Evolutionary conservation across 2,797 vertebrate species (phyloP), one percentile per base, ranked within the genome.

Genomic region (Glossophaga mutica): DNA sequence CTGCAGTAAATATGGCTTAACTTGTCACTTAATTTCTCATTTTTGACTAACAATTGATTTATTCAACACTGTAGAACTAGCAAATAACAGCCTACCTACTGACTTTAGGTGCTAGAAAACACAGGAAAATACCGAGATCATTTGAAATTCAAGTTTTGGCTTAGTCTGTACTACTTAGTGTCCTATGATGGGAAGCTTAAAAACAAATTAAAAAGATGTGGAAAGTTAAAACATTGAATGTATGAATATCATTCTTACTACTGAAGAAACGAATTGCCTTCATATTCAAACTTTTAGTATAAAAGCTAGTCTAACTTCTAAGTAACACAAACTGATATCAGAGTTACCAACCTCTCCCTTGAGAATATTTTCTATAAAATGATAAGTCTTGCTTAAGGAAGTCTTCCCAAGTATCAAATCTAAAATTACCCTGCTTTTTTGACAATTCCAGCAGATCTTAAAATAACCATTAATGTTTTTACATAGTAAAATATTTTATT

Each of bases 121-220:
- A 46, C 11, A 11, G 50, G 19, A 55, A 92, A 39, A 32, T 34
- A 15, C 46, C 59, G 11, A 74, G 55, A 84, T 55, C 24, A 11
- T 62, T 52, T 37, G 4, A 95, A 90, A 95, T 79, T 46, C 57
- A 86, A 16, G 19, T 76, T 92, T 96, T 76, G 8, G 19, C 6
- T 85, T 93, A 21, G 67, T 89, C 21, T 83, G 8, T 24, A 87
- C 11, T 52, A 92, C 5, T 44, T 65, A 26, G 9, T 71, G 34
- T 65, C 9, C 26, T 70, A 83, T 52, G 11, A 19, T 21, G 42
- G n/a, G 48, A 87, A 90, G 1, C 18, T 70, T 88, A 77, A 94
- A 96, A 95, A 82, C 44, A 90, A 90, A 90, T 68, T 32, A 16
- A 93, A 89, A 91, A n/a, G 21, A 34, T 42, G 26, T 71, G 70